phyloP scores from a whole-genome alignment of 2,113 vertebrate species.

The Brachyhypopomus occidentalis region DNA sequence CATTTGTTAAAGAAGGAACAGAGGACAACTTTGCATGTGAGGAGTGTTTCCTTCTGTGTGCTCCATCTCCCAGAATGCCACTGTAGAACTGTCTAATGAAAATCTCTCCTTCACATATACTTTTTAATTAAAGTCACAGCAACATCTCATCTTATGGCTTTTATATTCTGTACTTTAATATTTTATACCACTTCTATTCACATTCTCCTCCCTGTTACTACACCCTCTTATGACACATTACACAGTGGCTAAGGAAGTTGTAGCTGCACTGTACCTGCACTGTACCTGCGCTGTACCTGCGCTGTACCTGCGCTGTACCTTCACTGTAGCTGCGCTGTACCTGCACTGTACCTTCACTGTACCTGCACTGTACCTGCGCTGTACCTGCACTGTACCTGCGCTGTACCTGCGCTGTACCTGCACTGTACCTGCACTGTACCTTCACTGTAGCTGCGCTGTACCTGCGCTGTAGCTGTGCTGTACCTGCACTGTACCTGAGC shows the following conservation, averaged over 20 bases:
- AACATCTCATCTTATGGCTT: conserved; percentile 23
- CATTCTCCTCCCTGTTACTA: not conserved
- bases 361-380: too few relatives aligned
- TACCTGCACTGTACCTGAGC: too few relatives aligned
- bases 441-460: too few relatives aligned
- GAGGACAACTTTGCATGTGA: conserved; percentile 52
- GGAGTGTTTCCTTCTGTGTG: conserved; percentile 51
- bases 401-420: too few relatives aligned
- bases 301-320: too few relatives aligned
- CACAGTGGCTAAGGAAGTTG: not conserved
- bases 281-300: too few relatives aligned
- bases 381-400: too few relatives aligned
- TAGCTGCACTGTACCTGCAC: too few relatives aligned
- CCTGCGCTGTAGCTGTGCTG: too few relatives aligned
- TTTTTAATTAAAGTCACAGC: conserved; percentile 60
- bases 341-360: too few relatives aligned
- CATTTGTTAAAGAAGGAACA: conserved; percentile 54
- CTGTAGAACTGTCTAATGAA: conserved; percentile 60
- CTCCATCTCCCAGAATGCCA: conserved; percentile 40
- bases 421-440: too few relatives aligned
- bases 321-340: too few relatives aligned
- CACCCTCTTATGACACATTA: not conserved
- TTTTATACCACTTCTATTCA: not conserved
- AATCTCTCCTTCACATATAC: conserved; percentile 32
- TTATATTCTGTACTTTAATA: not conserved